Base-by-base conservation (phyloP, 2,888 invertebrate species). In the Actias luna region DNA sequence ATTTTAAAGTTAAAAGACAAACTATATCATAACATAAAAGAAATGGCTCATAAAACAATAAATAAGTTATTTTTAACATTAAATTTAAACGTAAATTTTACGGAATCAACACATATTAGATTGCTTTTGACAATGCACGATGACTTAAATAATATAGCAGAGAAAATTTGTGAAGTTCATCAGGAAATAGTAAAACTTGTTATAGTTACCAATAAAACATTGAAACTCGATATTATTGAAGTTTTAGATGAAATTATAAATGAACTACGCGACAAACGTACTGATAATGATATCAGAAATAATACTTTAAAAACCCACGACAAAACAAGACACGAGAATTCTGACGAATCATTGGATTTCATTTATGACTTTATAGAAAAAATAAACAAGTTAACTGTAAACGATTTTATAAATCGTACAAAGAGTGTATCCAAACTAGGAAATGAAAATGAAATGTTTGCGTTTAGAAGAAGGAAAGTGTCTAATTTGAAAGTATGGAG, bases 11-110 rank as follows among this genome's bases (percentile, higher is more conserved):
- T 65, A 31, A 73, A 69, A 39, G 60, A 63, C 12, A 75, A 74
- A 60, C 66, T 72, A n/a, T 75, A 77, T 55, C 61, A 69, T 10
- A 68, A 68, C 62, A 65, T 73, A 12, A 71, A 74, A 35, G 66
- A 66, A 4, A 65, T 69, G 22, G 64, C 81, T 14, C 76, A 80
- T 58, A 63, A 33, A 36, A 62, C 72, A 5, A 68, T 76, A 29
- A 80, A 83, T 60, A 73, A 70, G 55, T 27, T 84, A 25, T 80
- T 85, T 25, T 63, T 68, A 0, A 60, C 46, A n/a, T 66, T 84
- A 8, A 73, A 75, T 61, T 62, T 82, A 12, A 35, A 69, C 14
- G 57, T 69, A 18, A 66, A 65, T 10, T 74, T 80, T 61, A 62
- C 63, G 18, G 61, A 64, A 36, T 65, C 64, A 46, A 31, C 65